Evolutionary conservation across 2,113 vertebrate species (phyloP), one percentile per base, ranked within the genome.

Genomic region (Pelodiscus sinensis): DNA sequence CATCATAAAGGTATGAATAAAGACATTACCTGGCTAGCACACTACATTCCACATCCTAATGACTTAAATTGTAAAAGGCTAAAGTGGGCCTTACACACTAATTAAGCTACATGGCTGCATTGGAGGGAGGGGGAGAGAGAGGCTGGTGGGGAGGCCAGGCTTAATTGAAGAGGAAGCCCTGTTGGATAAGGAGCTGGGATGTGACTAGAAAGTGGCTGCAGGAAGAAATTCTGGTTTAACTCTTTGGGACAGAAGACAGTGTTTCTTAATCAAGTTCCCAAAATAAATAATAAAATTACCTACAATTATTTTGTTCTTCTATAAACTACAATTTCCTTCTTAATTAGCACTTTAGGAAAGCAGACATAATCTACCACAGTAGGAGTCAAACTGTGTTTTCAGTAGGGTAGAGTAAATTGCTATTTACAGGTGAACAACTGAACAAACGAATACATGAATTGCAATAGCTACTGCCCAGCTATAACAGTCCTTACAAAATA

Each of bases 311-410:
- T 25, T 29, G 56, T 75, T 38, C 29, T 57, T 82, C 60, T 81
- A 75, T 78, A 44, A 83, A 51, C 81, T 89, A 54, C 78, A 84
- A 79, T 89, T 83, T 89, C 50, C 81, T 54, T 89, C 71, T 89
- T 83, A 89, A 89, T 89, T 84, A 89, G 79, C 87, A 62, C 82
- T 83, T 84, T 81, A 52, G 52, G 51, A 21, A 79, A 84, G 58
- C 35, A 90, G 8, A 52, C 60, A 90, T 44, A 78, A 81, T 85
- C 51, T 21, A 79, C 29, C 71, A 65, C 52, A 57, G 29, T 52
- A 13, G 54, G 77, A 81, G 38, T 85, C 11, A 16, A 85, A 90
- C 68, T 85, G 24, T 90, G 51, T 84, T 52, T 52, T 84, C 38
- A 68, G 38, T 78, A 90, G n/a, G 38, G 77, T 75, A 90, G 13